Conservation (phyloP, 2,888 invertebrate species). For the Cotesia congregata region DNA sequence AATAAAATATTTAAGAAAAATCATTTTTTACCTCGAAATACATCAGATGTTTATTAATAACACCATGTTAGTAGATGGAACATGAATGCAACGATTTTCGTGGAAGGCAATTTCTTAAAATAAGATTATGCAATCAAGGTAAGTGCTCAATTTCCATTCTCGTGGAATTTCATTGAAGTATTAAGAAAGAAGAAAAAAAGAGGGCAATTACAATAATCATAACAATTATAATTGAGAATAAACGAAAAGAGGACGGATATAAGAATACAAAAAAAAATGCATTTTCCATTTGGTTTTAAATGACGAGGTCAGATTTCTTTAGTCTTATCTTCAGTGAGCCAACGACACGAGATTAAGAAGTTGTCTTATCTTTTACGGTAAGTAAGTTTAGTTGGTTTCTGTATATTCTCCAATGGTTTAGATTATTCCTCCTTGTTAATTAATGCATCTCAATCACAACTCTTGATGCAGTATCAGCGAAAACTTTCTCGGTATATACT, state of each 20-base stretch:
- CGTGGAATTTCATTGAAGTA: not conserved
- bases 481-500: not conserved
- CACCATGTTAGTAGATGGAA: too few relatives aligned
- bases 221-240: not conserved
- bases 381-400: not conserved
- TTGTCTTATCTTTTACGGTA: conserved; percentile 7
- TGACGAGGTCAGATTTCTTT: not conserved
- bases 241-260: not conserved
- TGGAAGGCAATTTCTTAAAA: not conserved
- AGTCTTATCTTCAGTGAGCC: not conserved
- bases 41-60: too few relatives aligned
- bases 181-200: conserved; percentile 1
- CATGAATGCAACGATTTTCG: not conserved
- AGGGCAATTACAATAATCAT: not conserved
- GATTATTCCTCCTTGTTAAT: not conserved
- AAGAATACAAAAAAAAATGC: not conserved
- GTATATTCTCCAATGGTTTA: not conserved
- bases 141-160: conserved; percentile 31
- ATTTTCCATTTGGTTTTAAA: not conserved
- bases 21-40: too few relatives aligned
- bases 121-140: conserved; percentile 23
- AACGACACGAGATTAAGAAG: conserved; percentile 7
- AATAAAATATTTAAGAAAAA: too few relatives aligned
- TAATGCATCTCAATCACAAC: not conserved
- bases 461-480: not conserved